Percentiles rank a stretch among this genome's conserved stretches.
Conservation (phyloP, 2,888 invertebrate genomes). For the Acleris sparsana region DNA sequence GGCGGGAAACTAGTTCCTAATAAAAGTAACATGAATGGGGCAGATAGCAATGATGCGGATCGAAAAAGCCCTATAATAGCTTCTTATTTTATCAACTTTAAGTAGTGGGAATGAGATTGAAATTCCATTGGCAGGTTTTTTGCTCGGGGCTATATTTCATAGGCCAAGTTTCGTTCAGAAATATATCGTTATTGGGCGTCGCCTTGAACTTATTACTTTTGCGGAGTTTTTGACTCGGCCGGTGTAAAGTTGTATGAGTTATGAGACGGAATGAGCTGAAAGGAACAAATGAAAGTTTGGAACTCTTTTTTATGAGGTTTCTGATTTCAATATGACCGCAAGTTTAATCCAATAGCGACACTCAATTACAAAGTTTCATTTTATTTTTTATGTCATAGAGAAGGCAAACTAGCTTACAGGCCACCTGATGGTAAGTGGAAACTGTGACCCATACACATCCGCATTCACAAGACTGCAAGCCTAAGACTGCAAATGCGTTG, state of each 20-base stretch:
- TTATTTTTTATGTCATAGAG: too few relatives aligned
- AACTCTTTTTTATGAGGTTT: slow-evolving; percentile 7
- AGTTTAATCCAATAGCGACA: neutral
- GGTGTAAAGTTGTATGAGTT: slow-evolving; percentile 27
- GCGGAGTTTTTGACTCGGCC: slow-evolving; percentile 12
- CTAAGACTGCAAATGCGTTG: too few relatives aligned
- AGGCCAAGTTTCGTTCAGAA: slow-evolving; percentile 26
- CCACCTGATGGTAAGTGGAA: too few relatives aligned
- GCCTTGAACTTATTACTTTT: slow-evolving; percentile 28
- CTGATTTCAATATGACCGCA: slow-evolving; percentile 13
- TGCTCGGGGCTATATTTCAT: slow-evolving; percentile 29
- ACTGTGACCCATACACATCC: too few relatives aligned
- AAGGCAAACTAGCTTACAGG: too few relatives aligned
- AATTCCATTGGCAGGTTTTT: slow-evolving; percentile 11
- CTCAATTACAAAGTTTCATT: too few relatives aligned
- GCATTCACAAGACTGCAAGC: too few relatives aligned
- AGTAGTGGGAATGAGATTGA: neutral
- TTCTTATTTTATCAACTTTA: slow-evolving; percentile 13
- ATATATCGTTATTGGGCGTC: slow-evolving; percentile 35
- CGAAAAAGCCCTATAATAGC: slow-evolving; percentile 14
- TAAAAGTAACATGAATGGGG: slow-evolving; percentile 36
- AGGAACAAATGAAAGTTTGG: slow-evolving; percentile 28
- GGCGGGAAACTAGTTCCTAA: slow-evolving; percentile 29
- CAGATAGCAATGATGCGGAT: slow-evolving; percentile 31
- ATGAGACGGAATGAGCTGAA: slow-evolving; percentile 26